These are phyloP conservation scores for Pagetopsis macropterus DNA, from an alignment of 2,797 vertebrate species.

Conservation along the genomic window DNA sequence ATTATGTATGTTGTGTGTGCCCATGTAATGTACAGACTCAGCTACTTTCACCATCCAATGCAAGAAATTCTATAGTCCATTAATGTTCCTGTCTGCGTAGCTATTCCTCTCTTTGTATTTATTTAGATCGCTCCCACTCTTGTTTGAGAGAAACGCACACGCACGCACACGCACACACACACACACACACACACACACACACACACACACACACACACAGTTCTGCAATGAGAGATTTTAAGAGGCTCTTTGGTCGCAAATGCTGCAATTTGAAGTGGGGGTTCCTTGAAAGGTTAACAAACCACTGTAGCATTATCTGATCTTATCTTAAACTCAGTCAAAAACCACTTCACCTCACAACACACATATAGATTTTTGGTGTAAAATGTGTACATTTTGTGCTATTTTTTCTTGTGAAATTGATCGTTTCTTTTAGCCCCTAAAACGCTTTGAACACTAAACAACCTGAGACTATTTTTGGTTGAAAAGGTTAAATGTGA, in stretches of 20 bases:
- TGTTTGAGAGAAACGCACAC: not conserved
- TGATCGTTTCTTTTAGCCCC: no score
- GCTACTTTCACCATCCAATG: conserved; percentile 10
- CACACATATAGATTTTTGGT: no score
- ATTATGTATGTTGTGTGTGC: not conserved
- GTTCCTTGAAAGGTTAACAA: not conserved
- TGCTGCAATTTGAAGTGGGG: not conserved
- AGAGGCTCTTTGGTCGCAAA: not conserved
- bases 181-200: no score
- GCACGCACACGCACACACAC: not conserved
- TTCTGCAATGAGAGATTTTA: conserved; percentile 4
- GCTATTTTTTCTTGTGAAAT: no score
- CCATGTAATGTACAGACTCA: conserved; percentile 15
- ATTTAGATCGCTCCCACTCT: conserved; percentile 25
- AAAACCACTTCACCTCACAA: not conserved
- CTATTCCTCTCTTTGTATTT: conserved; percentile 14
- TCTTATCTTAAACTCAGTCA: not conserved
- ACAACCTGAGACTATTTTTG: not conserved
- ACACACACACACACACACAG: not conserved
- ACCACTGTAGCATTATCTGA: not conserved
- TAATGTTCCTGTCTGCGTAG: conserved; percentile 29
- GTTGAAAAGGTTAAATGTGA: not conserved
- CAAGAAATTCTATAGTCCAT: conserved; percentile 16
- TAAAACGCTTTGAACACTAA: not conserved
- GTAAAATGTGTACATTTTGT: no score